Conservation (phyloP, 30 jellyfish, hydroid and myxozoan species). For the Catostylus mosaicus region DNA sequence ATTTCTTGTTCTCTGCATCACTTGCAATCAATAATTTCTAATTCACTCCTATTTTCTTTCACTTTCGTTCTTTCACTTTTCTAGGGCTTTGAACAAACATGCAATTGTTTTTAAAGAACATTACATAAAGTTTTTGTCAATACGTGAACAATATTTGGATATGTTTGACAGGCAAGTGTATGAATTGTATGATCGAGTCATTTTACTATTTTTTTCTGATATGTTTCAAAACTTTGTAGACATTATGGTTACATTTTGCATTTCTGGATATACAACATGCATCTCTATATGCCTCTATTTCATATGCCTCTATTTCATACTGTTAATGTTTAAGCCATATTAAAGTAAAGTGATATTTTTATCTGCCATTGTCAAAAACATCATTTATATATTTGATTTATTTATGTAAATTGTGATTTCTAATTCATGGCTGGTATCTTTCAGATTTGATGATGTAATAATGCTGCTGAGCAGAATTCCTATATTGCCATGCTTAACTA, state of each 20-base stretch:
- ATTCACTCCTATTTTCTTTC: not conserved
- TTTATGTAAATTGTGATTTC: not conserved
- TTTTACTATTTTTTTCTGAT: not conserved
- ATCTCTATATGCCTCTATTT: too few species aligned
- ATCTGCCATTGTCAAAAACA: too few species aligned
- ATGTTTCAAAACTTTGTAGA: too few species aligned
- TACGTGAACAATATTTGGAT: conserved; percentile 71
- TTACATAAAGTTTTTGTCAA: conserved; percentile 56
- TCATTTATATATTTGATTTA: too few species aligned
- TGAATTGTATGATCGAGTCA: not conserved
- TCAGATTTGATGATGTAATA: conserved; percentile 78
- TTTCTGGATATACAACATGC: too few species aligned
- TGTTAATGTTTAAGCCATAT: too few species aligned
- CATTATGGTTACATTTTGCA: too few species aligned
- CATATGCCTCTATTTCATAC: too few species aligned
- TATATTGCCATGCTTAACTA: conserved; percentile 68
- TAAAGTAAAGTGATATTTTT: too few species aligned
- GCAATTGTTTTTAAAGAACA: conserved; percentile 67
- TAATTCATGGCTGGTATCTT: not conserved
- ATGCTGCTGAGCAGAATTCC: conserved; percentile 78
- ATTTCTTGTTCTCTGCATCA: too few species aligned
- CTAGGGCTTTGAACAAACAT: conserved; percentile 84
- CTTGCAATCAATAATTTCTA: not conserved
- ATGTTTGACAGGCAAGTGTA: conserved; percentile 82
- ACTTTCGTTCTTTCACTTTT: not conserved